A percentile compares a stretch with the other conserved stretches of the same genome.
Conservation (phyloP, 2,113 vertebrate species). For the Tragelaphus imberbis region DNA sequence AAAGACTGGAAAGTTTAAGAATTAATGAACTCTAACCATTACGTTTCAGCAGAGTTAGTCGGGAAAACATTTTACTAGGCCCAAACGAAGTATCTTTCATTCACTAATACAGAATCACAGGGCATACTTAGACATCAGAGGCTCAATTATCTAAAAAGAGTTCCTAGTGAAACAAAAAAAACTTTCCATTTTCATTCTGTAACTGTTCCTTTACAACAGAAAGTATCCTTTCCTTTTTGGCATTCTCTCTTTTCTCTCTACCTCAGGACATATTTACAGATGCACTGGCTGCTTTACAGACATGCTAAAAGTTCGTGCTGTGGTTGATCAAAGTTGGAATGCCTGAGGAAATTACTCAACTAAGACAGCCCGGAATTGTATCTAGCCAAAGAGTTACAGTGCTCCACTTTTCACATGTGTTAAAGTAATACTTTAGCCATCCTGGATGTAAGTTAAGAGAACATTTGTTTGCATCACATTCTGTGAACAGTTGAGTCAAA, state of each 20-base stretch:
- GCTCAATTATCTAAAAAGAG: conserved; percentile 47
- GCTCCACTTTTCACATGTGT: conserved; percentile 58
- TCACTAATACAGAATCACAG: conserved; percentile 55
- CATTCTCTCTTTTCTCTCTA: conserved; percentile 49
- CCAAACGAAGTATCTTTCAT: conserved; percentile 55
- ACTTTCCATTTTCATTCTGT: conserved; percentile 52
- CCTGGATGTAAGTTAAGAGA: conserved; percentile 50
- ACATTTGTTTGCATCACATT: conserved; percentile 56
- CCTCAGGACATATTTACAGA: conserved; percentile 66
- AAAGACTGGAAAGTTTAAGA: conserved; percentile 31
- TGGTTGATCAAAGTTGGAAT: conserved; percentile 70
- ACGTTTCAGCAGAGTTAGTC: conserved; percentile 15
- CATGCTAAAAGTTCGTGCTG: conserved; percentile 66
- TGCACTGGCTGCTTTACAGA: conserved; percentile 63
- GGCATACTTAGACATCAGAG: conserved; percentile 42
- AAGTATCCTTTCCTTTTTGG: conserved; percentile 40
- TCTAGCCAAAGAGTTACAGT: conserved; percentile 63
- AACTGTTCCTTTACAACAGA: conserved; percentile 25
- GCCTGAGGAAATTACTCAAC: conserved; percentile 67
- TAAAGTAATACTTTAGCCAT: conserved; percentile 64
- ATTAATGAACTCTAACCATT: conserved; percentile 26
- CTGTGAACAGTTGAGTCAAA: conserved; percentile 52
- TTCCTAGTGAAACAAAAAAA: conserved; percentile 54
- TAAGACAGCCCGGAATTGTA: conserved; percentile 53
- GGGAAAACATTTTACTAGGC: conserved; percentile 38